These are phyloP conservation scores for Petroica traversi DNA, from an alignment of 2,113 vertebrate genomes.

Conservation along the genomic window DNA sequence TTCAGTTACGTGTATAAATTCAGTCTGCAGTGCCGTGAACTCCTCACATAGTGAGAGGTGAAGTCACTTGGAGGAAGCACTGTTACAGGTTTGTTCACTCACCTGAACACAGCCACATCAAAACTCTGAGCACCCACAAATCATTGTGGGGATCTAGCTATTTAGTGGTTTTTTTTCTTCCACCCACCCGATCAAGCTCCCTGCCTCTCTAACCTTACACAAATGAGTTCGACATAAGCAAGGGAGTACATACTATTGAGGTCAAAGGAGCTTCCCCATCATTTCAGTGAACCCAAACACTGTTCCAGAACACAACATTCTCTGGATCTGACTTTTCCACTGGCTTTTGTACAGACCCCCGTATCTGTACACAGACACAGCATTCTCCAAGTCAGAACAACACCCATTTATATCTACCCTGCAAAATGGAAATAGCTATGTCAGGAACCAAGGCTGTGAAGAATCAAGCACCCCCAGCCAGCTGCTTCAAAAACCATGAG, in stretches of 20 bases:
- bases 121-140: background rate
- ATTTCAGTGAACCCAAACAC: background rate
- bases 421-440: background rate
- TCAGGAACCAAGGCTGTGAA: background rate
- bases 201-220: background rate
- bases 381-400: background rate
- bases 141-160: rapidly evolving
- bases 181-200: background rate
- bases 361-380: background rate
- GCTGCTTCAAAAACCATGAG: background rate
- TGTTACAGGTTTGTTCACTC: background rate
- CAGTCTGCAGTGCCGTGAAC: background rate
- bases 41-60: background rate
- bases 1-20: rapidly evolving
- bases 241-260: background rate
- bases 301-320: background rate
- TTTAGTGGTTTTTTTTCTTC: background rate
- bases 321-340: background rate
- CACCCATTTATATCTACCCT: background rate
- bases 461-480: background rate
- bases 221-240: background rate
- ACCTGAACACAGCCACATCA: background rate
- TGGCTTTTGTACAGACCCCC: background rate
- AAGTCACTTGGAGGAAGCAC: background rate
- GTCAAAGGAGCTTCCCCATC: background rate